Evolutionary conservation across 2,113 vertebrate genomes (phyloP).

Genomic region (Scopus umbretta): DNA sequence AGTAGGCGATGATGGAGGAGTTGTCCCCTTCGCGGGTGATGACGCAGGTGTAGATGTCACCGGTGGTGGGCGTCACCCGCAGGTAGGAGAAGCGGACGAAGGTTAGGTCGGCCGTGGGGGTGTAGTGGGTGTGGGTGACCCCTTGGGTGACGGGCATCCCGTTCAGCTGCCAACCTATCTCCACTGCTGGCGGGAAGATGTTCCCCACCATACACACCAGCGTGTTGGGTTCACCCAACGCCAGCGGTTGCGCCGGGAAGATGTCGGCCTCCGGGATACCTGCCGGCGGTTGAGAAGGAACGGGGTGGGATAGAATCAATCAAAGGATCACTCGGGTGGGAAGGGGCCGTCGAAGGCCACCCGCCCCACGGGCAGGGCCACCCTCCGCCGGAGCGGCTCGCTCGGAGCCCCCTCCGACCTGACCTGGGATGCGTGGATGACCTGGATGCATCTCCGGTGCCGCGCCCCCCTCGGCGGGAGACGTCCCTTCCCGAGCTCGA

Average conservation of each 20-base stretch:
- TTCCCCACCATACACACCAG: background rate
- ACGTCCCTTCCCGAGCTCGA: too few species aligned
- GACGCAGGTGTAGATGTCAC: background rate
- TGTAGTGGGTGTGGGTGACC: background rate
- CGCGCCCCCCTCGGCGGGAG: too few species aligned
- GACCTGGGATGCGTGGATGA: too few species aligned
- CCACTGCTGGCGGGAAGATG: background rate
- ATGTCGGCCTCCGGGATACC: background rate
- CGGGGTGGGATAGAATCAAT: background rate
- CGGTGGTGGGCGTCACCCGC: rapidly evolving
- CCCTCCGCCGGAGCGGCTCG: too few species aligned
- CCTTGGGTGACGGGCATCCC: background rate
- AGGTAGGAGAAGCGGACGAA: background rate
- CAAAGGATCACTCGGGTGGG: background rate
- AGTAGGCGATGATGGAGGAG: background rate
- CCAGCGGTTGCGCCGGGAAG: rapidly evolving
- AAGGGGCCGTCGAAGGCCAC: too few species aligned
- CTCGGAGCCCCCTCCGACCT: too few species aligned
- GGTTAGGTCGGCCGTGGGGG: background rate
- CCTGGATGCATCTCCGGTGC: too few species aligned
- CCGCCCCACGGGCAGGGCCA: too few species aligned
- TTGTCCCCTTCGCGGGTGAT: background rate
- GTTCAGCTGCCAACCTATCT: background rate
- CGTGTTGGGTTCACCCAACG: background rate
- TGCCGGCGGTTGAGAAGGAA: rapidly evolving